phyloP scores from a whole-genome alignment of 2,888 invertebrate genomes.

The Pherbina coryleti region DNA sequence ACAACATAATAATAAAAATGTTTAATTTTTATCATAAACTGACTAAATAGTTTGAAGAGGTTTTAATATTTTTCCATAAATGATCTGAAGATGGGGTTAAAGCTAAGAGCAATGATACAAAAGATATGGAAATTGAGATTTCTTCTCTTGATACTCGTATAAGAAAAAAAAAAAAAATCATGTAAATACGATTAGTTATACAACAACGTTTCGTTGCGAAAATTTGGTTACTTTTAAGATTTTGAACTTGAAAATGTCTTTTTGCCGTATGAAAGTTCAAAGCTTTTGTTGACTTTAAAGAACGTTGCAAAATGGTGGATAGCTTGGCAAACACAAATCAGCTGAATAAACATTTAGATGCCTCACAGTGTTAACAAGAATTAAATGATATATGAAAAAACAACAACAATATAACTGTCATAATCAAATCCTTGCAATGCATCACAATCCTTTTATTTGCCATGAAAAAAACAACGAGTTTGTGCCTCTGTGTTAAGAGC shows the following conservation, averaged over 20 bases:
- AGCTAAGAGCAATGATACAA: too few species aligned
- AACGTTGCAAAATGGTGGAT: background rate
- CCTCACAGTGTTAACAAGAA: constrained; percentile 10
- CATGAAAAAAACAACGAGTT: background rate
- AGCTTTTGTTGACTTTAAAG: background rate
- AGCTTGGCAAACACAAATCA: constrained; percentile 20
- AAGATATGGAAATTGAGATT: too few species aligned
- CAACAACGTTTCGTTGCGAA: too few species aligned
- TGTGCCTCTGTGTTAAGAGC: background rate
- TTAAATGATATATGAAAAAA: constrained; percentile 18
- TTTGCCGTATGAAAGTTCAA: background rate
- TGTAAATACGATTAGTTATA: too few species aligned
- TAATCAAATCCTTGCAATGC: constrained; percentile 39
- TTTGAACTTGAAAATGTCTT: background rate
- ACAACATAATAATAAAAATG: too few species aligned
- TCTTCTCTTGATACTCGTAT: too few species aligned
- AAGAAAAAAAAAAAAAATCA: too few species aligned
- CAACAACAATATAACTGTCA: constrained; percentile 31
- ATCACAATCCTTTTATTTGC: constrained; percentile 24
- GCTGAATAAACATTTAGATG: constrained; percentile 12
- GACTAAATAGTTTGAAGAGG: too few species aligned
- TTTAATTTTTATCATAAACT: too few species aligned
- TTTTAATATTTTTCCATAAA: too few species aligned
- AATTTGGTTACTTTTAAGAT: too few species aligned
- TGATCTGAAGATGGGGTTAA: too few species aligned